These are phyloP conservation scores for Macrosteles quadrilineatus DNA, from an alignment of 1,140 invertebrate genomes.

Conservation along the genomic window DNA sequence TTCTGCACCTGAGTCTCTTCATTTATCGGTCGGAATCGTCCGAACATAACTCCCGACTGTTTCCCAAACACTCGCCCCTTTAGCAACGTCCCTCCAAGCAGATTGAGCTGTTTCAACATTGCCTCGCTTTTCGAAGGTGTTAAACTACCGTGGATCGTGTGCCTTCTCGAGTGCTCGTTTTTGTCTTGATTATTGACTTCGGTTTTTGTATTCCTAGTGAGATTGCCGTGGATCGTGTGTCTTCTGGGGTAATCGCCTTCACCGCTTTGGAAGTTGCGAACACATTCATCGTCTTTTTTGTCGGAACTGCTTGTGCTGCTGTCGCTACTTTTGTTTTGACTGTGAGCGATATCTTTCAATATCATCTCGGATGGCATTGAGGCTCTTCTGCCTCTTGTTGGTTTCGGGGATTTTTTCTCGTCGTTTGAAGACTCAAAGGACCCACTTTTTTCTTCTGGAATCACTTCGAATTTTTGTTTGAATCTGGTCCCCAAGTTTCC, in stretches of 20 bases:
- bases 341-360: slow-evolving; percentile 15
- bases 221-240: slow-evolving; percentile 30
- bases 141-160: slow-evolving; percentile 30
- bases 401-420: slow-evolving; percentile 8
- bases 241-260: neutral
- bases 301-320: slow-evolving; percentile 26
- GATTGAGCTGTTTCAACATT: slow-evolving; percentile 18
- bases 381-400: neutral
- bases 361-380: slow-evolving; percentile 28
- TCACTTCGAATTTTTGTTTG: slow-evolving; percentile 40
- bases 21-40: slow-evolving; percentile 30
- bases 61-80: slow-evolving; percentile 32
- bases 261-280: neutral
- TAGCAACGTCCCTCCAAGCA: slow-evolving; percentile 22
- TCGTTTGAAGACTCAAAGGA: slow-evolving; percentile 35
- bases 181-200: slow-evolving; percentile 11
- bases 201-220: slow-evolving; percentile 10
- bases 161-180: slow-evolving; percentile 24
- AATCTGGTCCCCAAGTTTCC: slow-evolving; percentile 29
- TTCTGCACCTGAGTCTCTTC: slow-evolving; percentile 32
- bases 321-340: slow-evolving; percentile 18
- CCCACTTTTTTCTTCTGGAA: slow-evolving; percentile 41
- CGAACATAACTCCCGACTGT: slow-evolving; percentile 30
- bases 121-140: neutral
- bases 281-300: neutral